Evolutionary conservation across 2,113 vertebrate species (phyloP), one percentile per base, ranked within the genome.

Genomic region (Anthoscopus minutus): DNA sequence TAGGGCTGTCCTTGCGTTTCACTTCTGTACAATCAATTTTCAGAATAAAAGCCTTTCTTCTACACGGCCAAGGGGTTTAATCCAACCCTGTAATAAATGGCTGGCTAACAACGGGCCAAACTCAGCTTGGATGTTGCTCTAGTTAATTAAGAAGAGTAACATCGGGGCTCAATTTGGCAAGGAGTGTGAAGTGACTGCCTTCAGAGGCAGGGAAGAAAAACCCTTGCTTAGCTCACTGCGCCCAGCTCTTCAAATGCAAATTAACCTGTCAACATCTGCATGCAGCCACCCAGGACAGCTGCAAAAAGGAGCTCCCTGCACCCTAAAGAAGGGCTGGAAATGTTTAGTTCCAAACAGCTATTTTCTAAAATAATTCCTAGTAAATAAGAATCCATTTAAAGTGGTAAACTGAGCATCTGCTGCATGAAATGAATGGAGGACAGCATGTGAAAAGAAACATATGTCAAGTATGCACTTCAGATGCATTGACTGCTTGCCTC

Each of bases 221-320:
- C 62, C 62, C 86, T 84, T 58, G 77, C 96, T 96, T 91, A 89
- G 62, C 86, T 96, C 91, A 42, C 81, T 87, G 92, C 94, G 96
- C 73, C 86, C 88, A 89, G 90, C 93, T 70, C 96, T 96, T 97
- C 93, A 97, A 95, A 96, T 96, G 96, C 96, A 97, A 96, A 96
- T 96, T 48, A 94, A 95, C 93, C 90, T 96, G 93, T 89, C 93
- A 96, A 96, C 90, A 94, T 95, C 95, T 96, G 96, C 95, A 92
- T 64, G 83, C 67, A 89, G 90, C 93, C 92, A 64, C 88, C 31
- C 77, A 87, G 91, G 94, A 74, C 88, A 96, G 91, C 91, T 96
- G 95, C 92, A 66, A 20, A 67, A 95, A 93, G 86, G 62, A 92
- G 84, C 77, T 89, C 84, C 72, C 88, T 64, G 90, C 71, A 53